A percentile compares a stretch with the other conserved stretches of the same genome.
Conservation (phyloP, 2,113 vertebrate genomes). For the Neogale vison region DNA sequence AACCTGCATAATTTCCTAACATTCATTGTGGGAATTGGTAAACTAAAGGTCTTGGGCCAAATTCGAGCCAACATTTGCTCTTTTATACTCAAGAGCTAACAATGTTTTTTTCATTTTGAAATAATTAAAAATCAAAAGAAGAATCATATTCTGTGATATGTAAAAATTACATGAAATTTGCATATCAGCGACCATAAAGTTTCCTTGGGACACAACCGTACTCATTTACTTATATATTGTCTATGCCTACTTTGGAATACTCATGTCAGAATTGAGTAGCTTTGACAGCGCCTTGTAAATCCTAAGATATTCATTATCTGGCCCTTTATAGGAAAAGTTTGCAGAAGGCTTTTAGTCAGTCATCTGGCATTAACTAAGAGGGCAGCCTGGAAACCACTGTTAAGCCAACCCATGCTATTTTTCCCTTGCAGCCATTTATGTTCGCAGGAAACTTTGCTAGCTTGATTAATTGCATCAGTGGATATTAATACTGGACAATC, state of each 20-base stretch:
- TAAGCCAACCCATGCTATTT: neutral
- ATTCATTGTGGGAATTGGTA: neutral
- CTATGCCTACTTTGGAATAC: neutral
- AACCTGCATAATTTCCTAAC: neutral
- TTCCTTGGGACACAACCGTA: neutral
- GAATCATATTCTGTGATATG: neutral
- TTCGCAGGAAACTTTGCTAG: slow-evolving; percentile 24
- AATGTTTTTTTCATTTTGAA: neutral
- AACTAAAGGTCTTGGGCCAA: neutral
- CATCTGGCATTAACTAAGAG: neutral
- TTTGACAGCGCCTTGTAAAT: neutral
- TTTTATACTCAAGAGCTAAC: neutral
- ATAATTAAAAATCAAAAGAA: neutral
- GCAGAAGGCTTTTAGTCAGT: neutral
- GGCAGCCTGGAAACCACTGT: slow-evolving; percentile 30
- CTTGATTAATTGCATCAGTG: slow-evolving; percentile 47
- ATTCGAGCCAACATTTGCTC: neutral
- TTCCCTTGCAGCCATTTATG: neutral
- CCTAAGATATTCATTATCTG: neutral
- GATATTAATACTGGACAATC: slow-evolving; percentile 29
- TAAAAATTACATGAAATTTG: neutral
- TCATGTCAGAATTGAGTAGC: neutral
- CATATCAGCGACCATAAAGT: neutral
- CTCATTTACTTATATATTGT: neutral
- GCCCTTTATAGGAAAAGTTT: neutral